Percentiles rank a stretch among this genome's conserved stretches.
These are phyloP conservation scores for Ctenicera cuprea DNA, from an alignment of 2,888 invertebrate genomes.

Conservation along the genomic window DNA sequence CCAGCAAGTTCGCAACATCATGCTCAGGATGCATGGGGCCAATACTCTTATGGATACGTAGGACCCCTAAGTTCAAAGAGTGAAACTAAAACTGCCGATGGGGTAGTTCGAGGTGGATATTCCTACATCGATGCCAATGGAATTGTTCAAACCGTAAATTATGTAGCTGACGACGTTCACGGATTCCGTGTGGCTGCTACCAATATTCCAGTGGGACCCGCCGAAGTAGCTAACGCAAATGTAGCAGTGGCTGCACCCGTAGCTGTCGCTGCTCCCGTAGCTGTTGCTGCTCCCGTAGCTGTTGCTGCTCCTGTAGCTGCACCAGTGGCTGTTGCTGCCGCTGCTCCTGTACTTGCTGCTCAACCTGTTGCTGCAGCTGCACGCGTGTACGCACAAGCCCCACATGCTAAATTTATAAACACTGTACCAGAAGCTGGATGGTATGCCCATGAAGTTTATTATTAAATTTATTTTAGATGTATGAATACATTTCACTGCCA, in stretches of 20 bases:
- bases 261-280: slow-evolving; percentile 39
- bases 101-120: slow-evolving; percentile 80
- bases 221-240: slow-evolving; percentile 31
- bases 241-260: slow-evolving; percentile 41
- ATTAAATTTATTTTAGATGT: slow-evolving; percentile 44
- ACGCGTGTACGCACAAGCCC: neutral
- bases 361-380: neutral
- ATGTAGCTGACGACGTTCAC: slow-evolving; percentile 77
- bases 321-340: neutral
- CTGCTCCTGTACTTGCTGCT: neutral
- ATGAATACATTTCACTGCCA: slow-evolving; percentile 11
- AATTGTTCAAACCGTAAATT: slow-evolving; percentile 78
- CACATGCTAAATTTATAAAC: slow-evolving; percentile 22
- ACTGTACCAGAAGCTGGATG: slow-evolving; percentile 49
- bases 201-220: slow-evolving; percentile 75
- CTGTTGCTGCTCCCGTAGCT: slow-evolving; percentile 43
- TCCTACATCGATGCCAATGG: slow-evolving; percentile 83
- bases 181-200: slow-evolving; percentile 81
- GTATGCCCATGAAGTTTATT: slow-evolving; percentile 57
- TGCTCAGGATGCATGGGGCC: slow-evolving; percentile 74
- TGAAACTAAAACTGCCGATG: slow-evolving; percentile 78
- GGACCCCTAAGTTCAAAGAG: slow-evolving; percentile 80
- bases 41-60: slow-evolving; percentile 78
- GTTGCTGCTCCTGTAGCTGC: slow-evolving; percentile 10
- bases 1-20: slow-evolving; percentile 72